phyloP scores from a whole-genome alignment of 1,140 invertebrate species.

The Drosophila jambulina region DNA sequence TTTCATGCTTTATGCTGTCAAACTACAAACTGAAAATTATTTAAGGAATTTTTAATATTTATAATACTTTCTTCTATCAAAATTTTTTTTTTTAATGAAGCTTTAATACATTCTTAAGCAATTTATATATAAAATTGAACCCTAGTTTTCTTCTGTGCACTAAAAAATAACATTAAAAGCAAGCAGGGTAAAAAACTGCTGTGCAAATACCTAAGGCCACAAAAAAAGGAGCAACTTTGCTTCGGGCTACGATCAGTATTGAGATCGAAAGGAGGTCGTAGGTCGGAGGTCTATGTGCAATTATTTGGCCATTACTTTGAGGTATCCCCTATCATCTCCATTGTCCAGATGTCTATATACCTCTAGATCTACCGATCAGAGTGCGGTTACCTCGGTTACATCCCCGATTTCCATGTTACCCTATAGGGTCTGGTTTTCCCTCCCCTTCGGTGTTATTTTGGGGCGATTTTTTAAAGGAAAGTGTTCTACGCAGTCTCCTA shows the following conservation, averaged over 20 bases:
- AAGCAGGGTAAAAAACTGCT: slow-evolving; percentile 36
- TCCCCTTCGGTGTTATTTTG: slow-evolving; percentile 1
- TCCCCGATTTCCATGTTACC: neutral
- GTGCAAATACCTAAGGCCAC: slow-evolving; percentile 52
- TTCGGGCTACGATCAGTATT: slow-evolving; percentile 48
- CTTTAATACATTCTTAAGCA: neutral
- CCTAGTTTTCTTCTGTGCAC: neutral
- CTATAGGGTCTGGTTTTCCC: slow-evolving; percentile 1
- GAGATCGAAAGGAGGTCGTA: slow-evolving; percentile 7
- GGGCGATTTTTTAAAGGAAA: neutral
- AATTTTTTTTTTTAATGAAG: too few relatives aligned
- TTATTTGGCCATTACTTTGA: slow-evolving; percentile 74
- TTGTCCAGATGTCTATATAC: slow-evolving; percentile 16
- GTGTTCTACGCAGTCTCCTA: slow-evolving; percentile 1
- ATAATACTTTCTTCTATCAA: too few relatives aligned
- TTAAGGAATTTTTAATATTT: too few relatives aligned
- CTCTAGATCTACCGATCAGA: slow-evolving; percentile 59
- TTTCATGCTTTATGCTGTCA: too few relatives aligned
- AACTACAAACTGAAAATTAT: too few relatives aligned
- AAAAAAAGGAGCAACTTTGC: slow-evolving; percentile 67
- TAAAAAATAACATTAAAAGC: neutral
- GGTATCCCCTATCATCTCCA: slow-evolving; percentile 22
- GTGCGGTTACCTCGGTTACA: slow-evolving; percentile 29
- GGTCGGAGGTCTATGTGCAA: slow-evolving; percentile 34
- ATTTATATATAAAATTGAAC: neutral